Evolutionary conservation across 2,888 invertebrate genomes (phyloP).

Genomic region (Napeogenes inachia): DNA sequence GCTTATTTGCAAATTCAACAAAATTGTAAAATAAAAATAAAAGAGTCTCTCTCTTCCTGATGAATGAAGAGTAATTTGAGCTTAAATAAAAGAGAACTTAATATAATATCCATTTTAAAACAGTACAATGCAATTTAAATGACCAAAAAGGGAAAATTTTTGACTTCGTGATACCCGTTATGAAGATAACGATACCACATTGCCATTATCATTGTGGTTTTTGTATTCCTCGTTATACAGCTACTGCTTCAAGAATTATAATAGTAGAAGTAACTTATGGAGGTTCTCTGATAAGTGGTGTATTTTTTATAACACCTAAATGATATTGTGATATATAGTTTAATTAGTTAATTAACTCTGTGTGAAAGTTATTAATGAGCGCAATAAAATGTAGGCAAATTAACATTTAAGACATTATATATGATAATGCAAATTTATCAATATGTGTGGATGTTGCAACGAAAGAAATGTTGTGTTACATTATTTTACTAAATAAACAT

Average conservation of each 20-base stretch:
- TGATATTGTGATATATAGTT: no score
- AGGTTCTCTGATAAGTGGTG: no score
- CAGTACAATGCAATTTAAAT: conserved; percentile 60
- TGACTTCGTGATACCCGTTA: conserved; percentile 57
- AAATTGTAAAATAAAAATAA: conserved; percentile 59
- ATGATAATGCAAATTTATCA: no score
- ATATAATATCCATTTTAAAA: conserved; percentile 68
- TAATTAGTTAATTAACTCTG: no score
- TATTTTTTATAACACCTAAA: no score
- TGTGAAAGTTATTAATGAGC: no score
- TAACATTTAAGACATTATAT: no score
- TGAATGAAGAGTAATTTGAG: conserved; percentile 74
- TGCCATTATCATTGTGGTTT: conserved; percentile 29
- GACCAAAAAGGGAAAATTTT: conserved; percentile 59
- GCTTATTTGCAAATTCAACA: conserved; percentile 74
- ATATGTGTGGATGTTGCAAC: no score
- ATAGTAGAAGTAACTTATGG: conserved; percentile 3
- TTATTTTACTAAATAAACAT: no score
- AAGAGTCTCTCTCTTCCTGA: conserved; percentile 64
- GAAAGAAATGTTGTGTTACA: no score
- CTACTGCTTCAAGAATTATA: conserved; percentile 12
- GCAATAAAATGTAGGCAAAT: no score
- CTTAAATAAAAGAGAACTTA: conserved; percentile 71
- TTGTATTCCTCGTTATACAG: conserved; percentile 24
- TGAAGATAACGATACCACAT: conserved; percentile 38